A percentile compares a stretch with the other conserved stretches of the same genome.
Conservation (phyloP, 2,797 vertebrate species). For the Malacoctenus gilli region DNA sequence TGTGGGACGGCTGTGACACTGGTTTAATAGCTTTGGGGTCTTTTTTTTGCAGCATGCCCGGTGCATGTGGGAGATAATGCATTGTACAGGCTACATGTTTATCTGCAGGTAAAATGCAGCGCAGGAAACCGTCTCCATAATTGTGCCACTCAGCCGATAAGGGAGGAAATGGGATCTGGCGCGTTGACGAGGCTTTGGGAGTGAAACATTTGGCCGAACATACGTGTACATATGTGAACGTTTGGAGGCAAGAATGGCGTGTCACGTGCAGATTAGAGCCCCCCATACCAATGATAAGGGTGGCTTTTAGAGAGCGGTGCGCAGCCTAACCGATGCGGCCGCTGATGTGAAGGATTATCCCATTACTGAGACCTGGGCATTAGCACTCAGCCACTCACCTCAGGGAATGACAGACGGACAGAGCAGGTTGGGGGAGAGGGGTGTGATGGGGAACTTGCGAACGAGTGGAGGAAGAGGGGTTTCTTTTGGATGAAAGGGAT, state of each 20-base stretch:
- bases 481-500: slow-evolving; percentile 26
- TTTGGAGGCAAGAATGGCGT: slow-evolving; percentile 17
- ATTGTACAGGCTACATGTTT: slow-evolving; percentile 39
- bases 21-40: slow-evolving; percentile 27
- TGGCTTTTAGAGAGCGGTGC: slow-evolving; percentile 50
- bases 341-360: slow-evolving; percentile 67
- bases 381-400: slow-evolving; percentile 65
- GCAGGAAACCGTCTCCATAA: slow-evolving; percentile 10
- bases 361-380: slow-evolving; percentile 62
- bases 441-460: slow-evolving; percentile 12
- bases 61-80: slow-evolving; percentile 34
- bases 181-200: not conserved
- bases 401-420: slow-evolving; percentile 47
- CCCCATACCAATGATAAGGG: slow-evolving; percentile 41
- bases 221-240: not conserved
- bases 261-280: slow-evolving; percentile 37
- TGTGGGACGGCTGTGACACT: slow-evolving; percentile 26
- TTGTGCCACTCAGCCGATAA: slow-evolving; percentile 31
- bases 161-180: slow-evolving; percentile 30
- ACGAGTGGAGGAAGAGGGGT: not conserved
- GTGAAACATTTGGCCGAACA: slow-evolving; percentile 27
- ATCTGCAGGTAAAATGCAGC: slow-evolving; percentile 46
- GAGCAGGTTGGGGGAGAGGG: slow-evolving; percentile 9
- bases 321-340: slow-evolving; percentile 34
- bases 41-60: not conserved